Percentiles rank a stretch among this genome's conserved stretches.
Conservation (phyloP, 2,113 vertebrate genomes). For the Casuarius casuarius region DNA sequence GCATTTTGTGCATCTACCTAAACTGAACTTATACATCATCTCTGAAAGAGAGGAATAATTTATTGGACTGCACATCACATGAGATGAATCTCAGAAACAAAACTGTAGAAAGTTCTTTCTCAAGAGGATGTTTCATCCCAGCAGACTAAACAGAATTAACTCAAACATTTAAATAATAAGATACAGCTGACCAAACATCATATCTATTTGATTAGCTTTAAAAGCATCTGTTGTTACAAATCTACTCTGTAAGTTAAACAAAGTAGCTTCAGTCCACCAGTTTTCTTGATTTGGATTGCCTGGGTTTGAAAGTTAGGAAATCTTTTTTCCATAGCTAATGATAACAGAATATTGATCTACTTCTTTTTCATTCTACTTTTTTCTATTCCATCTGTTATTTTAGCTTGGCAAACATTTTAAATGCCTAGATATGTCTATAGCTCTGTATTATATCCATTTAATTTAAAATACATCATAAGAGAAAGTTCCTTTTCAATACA, state of each 20-base stretch:
- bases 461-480: conserved; percentile 1
- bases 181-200: conserved; percentile 75
- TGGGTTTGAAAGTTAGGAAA: conserved; percentile 19
- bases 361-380: not conserved
- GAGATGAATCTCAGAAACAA: not conserved
- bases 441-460: not conserved
- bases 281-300: not conserved
- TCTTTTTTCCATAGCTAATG: not conserved
- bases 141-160: conserved; percentile 64
- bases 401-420: not conserved
- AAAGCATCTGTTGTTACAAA: conserved; percentile 51
- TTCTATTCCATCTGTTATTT: not conserved
- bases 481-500: not conserved
- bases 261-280: not conserved
- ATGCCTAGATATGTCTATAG: not conserved
- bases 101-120: not conserved
- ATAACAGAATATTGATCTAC: not conserved
- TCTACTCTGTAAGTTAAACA: conserved; percentile 26
- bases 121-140: conserved; percentile 9
- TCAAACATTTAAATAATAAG: conserved; percentile 66
- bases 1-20: not conserved
- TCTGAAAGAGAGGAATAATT: not conserved
- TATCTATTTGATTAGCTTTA: conserved; percentile 61
- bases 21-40: not conserved
- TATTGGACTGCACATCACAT: not conserved